These are phyloP conservation scores for Pelobates fuscus DNA, from an alignment of 2,113 vertebrate genomes.

Conservation along the genomic window DNA sequence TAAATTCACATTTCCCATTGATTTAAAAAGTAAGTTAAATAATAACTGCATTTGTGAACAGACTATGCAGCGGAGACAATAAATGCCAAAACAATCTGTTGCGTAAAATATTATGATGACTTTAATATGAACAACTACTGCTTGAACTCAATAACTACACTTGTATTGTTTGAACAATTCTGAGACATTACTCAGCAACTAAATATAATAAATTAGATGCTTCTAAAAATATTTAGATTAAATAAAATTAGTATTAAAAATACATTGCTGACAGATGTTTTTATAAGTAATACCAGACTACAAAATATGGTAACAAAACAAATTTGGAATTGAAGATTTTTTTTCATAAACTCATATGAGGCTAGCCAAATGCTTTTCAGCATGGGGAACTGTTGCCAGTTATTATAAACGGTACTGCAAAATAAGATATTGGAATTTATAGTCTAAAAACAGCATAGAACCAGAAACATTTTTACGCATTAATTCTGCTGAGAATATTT, in stretches of 20 bases:
- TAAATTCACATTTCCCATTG: no score
- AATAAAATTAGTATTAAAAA: conserved; percentile 41
- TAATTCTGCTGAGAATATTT: neutral
- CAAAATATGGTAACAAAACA: conserved; percentile 33
- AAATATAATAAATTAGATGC: conserved; percentile 20
- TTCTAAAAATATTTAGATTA: conserved; percentile 39
- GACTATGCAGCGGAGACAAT: no score
- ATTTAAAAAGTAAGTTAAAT: no score
- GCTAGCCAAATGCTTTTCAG: conserved; percentile 46
- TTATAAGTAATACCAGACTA: conserved; percentile 37
- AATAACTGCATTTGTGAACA: no score
- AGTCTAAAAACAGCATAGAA: conserved; percentile 14
- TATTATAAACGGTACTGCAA: conserved; percentile 21
- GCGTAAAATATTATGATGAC: conserved; percentile 23
- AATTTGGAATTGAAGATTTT: conserved; percentile 7
- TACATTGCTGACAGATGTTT: conserved; percentile 34
- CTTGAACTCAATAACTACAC: neutral
- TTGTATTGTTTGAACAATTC: conserved; percentile 20
- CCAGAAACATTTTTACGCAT: neutral
- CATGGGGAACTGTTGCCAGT: conserved; percentile 20
- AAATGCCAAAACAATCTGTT: conserved; percentile 24
- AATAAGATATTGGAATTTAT: conserved; percentile 21
- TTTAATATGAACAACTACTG: conserved; percentile 33
- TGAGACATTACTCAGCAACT: conserved; percentile 1
- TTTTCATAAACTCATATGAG: conserved; percentile 17